These are phyloP conservation scores for Papilio gigon DNA, from an alignment of 2,888 invertebrate species.

Conservation along the genomic window DNA sequence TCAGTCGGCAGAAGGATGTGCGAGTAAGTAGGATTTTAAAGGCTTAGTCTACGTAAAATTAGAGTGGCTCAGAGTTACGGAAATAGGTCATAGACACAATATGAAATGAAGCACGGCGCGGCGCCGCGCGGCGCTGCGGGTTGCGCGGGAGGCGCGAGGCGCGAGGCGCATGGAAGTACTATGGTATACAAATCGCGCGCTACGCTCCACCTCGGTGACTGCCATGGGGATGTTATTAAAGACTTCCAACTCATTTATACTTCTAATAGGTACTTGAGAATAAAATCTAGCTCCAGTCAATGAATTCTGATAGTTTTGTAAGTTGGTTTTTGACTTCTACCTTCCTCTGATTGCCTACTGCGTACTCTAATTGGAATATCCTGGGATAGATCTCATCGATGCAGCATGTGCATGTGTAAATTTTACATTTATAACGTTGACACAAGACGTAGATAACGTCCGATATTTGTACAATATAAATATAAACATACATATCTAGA, in stretches of 20 bases:
- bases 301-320: neutral
- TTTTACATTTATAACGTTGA: too few relatives aligned
- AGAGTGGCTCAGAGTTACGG: slow-evolving; percentile 46
- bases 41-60: slow-evolving; percentile 33
- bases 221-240: slow-evolving; percentile 34
- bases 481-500: neutral
- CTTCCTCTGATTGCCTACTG: too few relatives aligned
- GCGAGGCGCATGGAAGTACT: slow-evolving; percentile 46
- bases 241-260: slow-evolving; percentile 6
- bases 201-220: slow-evolving; percentile 44
- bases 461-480: neutral
- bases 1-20: neutral
- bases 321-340: too few relatives aligned
- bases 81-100: slow-evolving; percentile 76
- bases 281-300: neutral
- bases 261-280: too few relatives aligned
- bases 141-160: slow-evolving; percentile 50
- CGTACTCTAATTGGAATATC: too few relatives aligned
- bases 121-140: slow-evolving; percentile 44
- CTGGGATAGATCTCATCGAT: too few relatives aligned
- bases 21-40: slow-evolving; percentile 16
- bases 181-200: slow-evolving; percentile 61
- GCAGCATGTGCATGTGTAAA: too few relatives aligned
- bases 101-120: slow-evolving; percentile 56
- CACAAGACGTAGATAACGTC: too few relatives aligned